Percentiles rank a stretch among this genome's conserved stretches.
Evolutionary conservation across 2,888 invertebrate genomes (phyloP).

Genomic region (Drosophila imparisetae): DNA sequence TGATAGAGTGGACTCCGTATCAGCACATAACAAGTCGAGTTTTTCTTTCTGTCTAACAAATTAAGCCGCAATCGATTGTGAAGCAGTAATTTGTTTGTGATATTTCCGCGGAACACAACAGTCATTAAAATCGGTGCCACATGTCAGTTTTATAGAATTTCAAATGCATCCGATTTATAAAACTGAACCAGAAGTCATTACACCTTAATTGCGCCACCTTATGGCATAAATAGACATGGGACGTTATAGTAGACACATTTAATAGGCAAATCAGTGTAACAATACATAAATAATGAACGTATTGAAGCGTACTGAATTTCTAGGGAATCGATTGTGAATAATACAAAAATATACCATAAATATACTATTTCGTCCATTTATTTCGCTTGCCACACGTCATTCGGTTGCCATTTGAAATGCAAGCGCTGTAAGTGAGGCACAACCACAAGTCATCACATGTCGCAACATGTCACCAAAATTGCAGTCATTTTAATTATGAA

Average conservation of each 20-base stretch:
- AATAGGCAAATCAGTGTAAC: not conserved
- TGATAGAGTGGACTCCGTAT: not conserved
- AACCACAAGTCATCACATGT: conserved; percentile 8
- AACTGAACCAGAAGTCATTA: conserved; percentile 2
- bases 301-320: not conserved
- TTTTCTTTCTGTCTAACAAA: not conserved
- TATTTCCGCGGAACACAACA: not conserved
- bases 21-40: not conserved
- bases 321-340: not conserved
- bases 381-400: not conserved
- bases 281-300: not conserved
- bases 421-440: not conserved
- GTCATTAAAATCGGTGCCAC: not conserved
- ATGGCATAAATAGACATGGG: not conserved
- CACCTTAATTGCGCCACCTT: not conserved
- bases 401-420: not conserved
- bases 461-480: conserved; percentile 22
- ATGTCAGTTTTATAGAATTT: not conserved
- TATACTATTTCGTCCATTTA: not conserved
- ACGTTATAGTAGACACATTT: not conserved
- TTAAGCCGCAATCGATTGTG: not conserved
- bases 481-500: conserved; percentile 41
- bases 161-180: not conserved
- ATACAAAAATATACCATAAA: not conserved
- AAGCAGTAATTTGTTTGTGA: not conserved